A percentile compares a stretch with the other conserved stretches of the same genome.
phyloP scores from a whole-genome alignment of 2,797 vertebrate species.

The Nothura maculosa region DNA sequence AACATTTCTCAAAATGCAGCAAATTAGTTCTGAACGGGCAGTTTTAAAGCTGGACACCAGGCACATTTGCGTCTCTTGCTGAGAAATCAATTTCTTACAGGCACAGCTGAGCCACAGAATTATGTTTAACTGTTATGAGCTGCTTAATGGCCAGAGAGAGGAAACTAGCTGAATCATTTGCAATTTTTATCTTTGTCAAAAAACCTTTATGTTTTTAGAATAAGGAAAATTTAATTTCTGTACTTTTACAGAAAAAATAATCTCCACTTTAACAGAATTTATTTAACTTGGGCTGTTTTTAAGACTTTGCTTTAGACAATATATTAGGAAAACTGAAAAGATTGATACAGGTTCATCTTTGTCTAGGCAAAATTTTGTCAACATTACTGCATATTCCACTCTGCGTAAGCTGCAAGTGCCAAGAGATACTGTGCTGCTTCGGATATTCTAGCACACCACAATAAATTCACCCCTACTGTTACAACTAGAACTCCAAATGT shows the following conservation, averaged over 20 bases:
- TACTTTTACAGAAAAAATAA: background rate
- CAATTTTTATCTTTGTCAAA: background rate
- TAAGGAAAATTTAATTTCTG: background rate
- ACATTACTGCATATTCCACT: background rate
- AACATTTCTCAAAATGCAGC: constrained; percentile 19
- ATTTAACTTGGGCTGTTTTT: background rate
- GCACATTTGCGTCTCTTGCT: background rate
- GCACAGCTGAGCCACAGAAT: background rate
- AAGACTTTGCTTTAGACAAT: background rate
- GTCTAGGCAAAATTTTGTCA: background rate
- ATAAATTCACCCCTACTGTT: background rate
- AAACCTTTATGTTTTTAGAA: background rate
- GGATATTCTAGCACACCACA: background rate
- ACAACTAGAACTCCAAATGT: background rate
- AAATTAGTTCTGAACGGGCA: constrained; percentile 3
- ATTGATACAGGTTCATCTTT: background rate
- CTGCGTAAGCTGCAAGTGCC: background rate
- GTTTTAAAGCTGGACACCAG: background rate
- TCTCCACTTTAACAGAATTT: background rate
- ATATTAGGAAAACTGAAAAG: background rate
- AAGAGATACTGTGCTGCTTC: background rate
- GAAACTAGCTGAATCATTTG: background rate
- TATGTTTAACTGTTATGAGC: background rate
- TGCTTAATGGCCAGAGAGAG: background rate
- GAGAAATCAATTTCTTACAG: background rate